Evolutionary conservation across 2,797 vertebrate species (phyloP).

Genomic region (Sandelia bainsii): DNA sequence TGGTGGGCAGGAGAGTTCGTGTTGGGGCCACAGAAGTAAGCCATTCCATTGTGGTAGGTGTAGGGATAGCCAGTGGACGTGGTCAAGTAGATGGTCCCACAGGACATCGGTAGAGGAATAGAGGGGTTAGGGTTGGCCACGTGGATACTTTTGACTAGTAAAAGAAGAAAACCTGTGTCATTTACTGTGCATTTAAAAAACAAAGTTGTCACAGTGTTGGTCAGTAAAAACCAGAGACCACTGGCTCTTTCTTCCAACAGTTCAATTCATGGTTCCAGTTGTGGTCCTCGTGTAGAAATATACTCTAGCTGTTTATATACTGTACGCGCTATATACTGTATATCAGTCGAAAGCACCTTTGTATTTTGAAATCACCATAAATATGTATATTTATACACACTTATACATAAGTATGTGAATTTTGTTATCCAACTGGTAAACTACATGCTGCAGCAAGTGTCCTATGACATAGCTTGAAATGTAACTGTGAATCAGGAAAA

Average conservation of each 20-base stretch:
- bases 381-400: too few relatives aligned
- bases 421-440: background rate
- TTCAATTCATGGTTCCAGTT: background rate
- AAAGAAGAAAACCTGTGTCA: background rate
- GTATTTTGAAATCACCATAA: background rate
- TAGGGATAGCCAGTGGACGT: slow-evolving; percentile 89
- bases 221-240: background rate
- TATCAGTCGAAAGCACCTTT: background rate
- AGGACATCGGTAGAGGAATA: slow-evolving; percentile 76
- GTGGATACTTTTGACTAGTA: background rate
- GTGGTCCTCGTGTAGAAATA: background rate
- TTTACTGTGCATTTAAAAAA: background rate
- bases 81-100: slow-evolving; percentile 83
- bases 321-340: too few relatives aligned
- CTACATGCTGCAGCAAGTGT: background rate
- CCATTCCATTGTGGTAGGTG: slow-evolving; percentile 88
- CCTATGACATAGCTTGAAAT: background rate
- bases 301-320: too few relatives aligned
- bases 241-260: too few relatives aligned
- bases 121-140: slow-evolving; percentile 53
- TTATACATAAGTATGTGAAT: too few relatives aligned
- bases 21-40: slow-evolving; percentile 88
- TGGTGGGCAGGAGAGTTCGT: slow-evolving; percentile 73
- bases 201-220: background rate
- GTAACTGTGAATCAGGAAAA: background rate